phyloP scores from a whole-genome alignment of 2,888 invertebrate genomes.

The Phasia obesa region DNA sequence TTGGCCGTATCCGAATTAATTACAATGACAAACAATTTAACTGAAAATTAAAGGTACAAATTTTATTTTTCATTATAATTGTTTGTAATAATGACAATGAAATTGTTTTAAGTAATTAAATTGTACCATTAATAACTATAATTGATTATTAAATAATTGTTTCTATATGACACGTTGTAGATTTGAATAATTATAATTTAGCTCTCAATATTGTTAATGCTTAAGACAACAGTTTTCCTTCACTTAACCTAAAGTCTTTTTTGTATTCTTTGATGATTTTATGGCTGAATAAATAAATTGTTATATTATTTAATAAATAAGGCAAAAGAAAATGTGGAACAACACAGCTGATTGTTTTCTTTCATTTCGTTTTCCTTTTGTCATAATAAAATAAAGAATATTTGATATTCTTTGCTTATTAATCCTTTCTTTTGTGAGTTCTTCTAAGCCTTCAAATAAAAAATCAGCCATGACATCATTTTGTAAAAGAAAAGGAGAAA shows the following conservation, averaged over 20 bases:
- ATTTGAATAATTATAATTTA: no score
- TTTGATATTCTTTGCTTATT: neutral
- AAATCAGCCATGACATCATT: conserved; percentile 36
- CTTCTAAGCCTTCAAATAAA: neutral
- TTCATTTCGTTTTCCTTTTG: conserved; percentile 45
- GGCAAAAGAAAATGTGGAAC: neutral
- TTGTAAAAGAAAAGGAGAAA: neutral
- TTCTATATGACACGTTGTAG: no score
- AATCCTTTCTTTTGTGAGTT: neutral
- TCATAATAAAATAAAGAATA: conserved; percentile 15
- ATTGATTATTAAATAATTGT: no score
- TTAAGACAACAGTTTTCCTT: conserved; percentile 15
- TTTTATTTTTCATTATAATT: no score
- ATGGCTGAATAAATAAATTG: conserved; percentile 17
- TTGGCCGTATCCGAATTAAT: no score
- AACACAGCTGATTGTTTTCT: conserved; percentile 15
- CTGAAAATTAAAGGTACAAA: no score
- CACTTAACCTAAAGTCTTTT: neutral
- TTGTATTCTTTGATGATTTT: neutral
- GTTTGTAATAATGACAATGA: no score
- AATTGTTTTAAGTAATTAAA: no score
- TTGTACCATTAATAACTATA: no score
- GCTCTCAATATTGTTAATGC: no score
- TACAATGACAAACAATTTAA: no score
- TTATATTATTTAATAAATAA: neutral